Evolutionary conservation across 2,888 invertebrate genomes (phyloP).

Genomic region (Marasmarcha lunaedactyla): DNA sequence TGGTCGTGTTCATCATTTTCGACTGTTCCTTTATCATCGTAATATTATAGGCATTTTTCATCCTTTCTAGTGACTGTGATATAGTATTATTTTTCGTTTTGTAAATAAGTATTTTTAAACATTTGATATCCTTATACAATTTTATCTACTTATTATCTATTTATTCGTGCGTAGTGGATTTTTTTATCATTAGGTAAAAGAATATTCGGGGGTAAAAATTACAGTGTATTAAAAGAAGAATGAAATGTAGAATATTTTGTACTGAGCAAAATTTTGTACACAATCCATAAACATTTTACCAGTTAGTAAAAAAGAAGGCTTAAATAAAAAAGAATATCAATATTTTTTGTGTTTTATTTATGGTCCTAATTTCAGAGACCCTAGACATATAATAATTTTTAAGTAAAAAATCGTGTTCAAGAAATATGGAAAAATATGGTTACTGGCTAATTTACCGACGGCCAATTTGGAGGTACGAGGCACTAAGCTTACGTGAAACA

Average conservation of each 20-base stretch:
- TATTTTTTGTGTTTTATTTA: slow-evolving; percentile 26
- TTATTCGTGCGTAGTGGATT: slow-evolving; percentile 42
- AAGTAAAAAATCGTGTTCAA: too few species aligned
- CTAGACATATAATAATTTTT: too few species aligned
- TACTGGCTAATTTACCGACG: too few species aligned
- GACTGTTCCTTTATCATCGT: slow-evolving; percentile 50
- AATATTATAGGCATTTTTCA: slow-evolving; percentile 39
- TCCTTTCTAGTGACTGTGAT: slow-evolving; percentile 68
- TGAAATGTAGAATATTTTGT: too few species aligned
- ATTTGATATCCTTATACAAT: slow-evolving; percentile 68
- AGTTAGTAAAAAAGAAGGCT: slow-evolving; percentile 29
- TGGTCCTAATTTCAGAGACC: too few species aligned
- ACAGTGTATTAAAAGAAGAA: slow-evolving; percentile 4
- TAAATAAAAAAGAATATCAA: slow-evolving; percentile 40
- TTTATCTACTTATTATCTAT: slow-evolving; percentile 41
- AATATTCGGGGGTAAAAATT: background rate
- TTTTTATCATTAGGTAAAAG: slow-evolving; percentile 15
- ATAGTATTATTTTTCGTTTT: slow-evolving; percentile 59
- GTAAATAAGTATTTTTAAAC: slow-evolving; percentile 50
- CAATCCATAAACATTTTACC: slow-evolving; percentile 32
- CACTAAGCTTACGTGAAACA: too few species aligned
- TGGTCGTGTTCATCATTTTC: slow-evolving; percentile 46
- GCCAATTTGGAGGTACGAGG: too few species aligned
- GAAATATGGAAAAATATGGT: too few species aligned
- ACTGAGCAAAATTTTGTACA: slow-evolving; percentile 16